Evolutionary conservation across 2,797 vertebrate species (phyloP).

Genomic region (Megalops cyprinoides): DNA sequence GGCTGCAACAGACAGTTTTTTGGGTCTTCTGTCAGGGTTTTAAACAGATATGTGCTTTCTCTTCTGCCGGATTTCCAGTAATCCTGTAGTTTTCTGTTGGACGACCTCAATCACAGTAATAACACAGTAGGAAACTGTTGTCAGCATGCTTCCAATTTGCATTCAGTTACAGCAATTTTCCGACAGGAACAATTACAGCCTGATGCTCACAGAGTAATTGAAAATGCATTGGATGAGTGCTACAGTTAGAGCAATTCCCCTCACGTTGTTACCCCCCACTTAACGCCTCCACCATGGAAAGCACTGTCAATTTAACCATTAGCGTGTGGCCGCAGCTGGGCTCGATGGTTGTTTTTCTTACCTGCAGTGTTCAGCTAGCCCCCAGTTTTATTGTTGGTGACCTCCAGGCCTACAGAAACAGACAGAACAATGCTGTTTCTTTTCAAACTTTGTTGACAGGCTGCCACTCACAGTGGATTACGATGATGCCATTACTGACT

Average conservation of each 20-base stretch:
- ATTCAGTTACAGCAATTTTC: slow-evolving; percentile 11
- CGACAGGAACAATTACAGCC: neutral
- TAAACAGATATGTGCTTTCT: neutral
- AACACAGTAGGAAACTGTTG: slow-evolving; percentile 13
- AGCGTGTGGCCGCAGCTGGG: slow-evolving; percentile 21
- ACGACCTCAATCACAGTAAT: slow-evolving; percentile 11
- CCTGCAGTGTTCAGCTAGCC: slow-evolving; percentile 20
- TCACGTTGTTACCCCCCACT: neutral
- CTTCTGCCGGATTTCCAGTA: slow-evolving; percentile 4
- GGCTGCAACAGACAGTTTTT: neutral
- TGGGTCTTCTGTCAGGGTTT: neutral
- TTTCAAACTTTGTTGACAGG: slow-evolving; percentile 31
- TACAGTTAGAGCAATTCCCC: neutral
- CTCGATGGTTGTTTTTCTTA: slow-evolving; percentile 43
- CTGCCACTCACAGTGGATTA: slow-evolving; percentile 46
- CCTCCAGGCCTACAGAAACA: slow-evolving; percentile 8
- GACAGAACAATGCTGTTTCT: slow-evolving; percentile 12
- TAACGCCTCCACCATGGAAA: neutral
- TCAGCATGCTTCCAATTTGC: slow-evolving; percentile 11
- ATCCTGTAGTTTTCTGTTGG: neutral
- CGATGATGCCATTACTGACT: slow-evolving; percentile 44
- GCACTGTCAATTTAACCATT: slow-evolving; percentile 29
- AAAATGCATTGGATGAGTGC: neutral
- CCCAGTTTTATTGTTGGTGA: slow-evolving; percentile 39
- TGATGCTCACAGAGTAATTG: neutral